Conservation (phyloP, 2,113 vertebrate species). For the Rhegmatorhina hoffmannsi region DNA sequence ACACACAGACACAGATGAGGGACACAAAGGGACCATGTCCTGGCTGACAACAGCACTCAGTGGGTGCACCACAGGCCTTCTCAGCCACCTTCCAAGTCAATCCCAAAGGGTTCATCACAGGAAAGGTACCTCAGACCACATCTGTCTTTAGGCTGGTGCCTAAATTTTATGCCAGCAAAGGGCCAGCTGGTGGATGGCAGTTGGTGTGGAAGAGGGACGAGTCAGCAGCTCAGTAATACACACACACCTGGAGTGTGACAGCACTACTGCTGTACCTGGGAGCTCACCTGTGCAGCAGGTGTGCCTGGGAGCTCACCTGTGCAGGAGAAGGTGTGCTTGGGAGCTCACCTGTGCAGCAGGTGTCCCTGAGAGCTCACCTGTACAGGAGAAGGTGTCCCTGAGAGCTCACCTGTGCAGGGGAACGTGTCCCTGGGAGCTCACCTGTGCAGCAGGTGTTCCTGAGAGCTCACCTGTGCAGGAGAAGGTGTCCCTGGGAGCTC, state of each 20-base stretch:
- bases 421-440: conserved; percentile 64
- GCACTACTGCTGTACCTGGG: fast-evolving
- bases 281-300: background rate
- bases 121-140: background rate
- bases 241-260: background rate
- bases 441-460: background rate
- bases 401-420: conserved; percentile 91
- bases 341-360: background rate
- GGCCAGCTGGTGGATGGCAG: background rate
- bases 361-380: background rate
- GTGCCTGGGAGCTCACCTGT: background rate
- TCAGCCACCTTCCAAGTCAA: background rate
- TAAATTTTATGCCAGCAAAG: background rate
- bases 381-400: no score
- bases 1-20: fast-evolving
- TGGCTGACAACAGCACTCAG: background rate
- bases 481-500: background rate
- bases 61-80: background rate
- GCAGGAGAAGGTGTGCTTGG: background rate
- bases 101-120: background rate
- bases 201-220: background rate
- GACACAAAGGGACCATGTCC: fast-evolving
- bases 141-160: no score
- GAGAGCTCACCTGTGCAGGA: background rate
- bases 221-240: fast-evolving